These are phyloP conservation scores for Chaunax sp. DNA, from an alignment of 2,797 vertebrate species.

Conservation along the genomic window DNA sequence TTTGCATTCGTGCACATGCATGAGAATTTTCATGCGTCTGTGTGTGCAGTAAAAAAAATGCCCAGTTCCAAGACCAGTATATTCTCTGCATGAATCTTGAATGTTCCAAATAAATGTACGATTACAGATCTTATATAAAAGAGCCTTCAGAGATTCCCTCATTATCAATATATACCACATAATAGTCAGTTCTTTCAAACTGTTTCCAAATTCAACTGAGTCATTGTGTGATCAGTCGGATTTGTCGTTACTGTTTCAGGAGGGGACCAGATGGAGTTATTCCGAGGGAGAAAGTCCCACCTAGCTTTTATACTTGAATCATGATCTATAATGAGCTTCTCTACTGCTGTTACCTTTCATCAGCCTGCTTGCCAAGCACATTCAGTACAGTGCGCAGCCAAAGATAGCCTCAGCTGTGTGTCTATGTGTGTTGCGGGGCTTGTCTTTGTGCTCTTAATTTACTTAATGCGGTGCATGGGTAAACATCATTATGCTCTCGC, in stretches of 20 bases:
- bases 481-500: conserved; percentile 66
- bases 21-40: conserved; percentile 2
- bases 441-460: conserved; percentile 69
- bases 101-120: conserved; percentile 5
- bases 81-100: neutral
- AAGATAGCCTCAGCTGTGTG: conserved; percentile 72
- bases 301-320: conserved; percentile 69
- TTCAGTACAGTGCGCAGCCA: conserved; percentile 72
- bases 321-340: conserved; percentile 75
- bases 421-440: conserved; percentile 52
- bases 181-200: conserved; percentile 13
- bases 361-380: conserved; percentile 78
- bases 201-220: conserved; percentile 30
- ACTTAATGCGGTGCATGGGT: conserved; percentile 48
- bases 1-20: conserved; percentile 25
- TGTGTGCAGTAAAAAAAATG: conserved; percentile 2
- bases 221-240: conserved; percentile 17
- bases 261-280: conserved; percentile 50
- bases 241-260: conserved; percentile 26
- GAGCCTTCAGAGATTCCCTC: neutral
- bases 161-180: conserved; percentile 4
- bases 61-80: neutral
- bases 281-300: conserved; percentile 45
- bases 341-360: conserved; percentile 77
- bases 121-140: conserved; percentile 5